Conservation (phyloP, 2,797 vertebrate species). For the Phaenicophaeus curvirostris region DNA sequence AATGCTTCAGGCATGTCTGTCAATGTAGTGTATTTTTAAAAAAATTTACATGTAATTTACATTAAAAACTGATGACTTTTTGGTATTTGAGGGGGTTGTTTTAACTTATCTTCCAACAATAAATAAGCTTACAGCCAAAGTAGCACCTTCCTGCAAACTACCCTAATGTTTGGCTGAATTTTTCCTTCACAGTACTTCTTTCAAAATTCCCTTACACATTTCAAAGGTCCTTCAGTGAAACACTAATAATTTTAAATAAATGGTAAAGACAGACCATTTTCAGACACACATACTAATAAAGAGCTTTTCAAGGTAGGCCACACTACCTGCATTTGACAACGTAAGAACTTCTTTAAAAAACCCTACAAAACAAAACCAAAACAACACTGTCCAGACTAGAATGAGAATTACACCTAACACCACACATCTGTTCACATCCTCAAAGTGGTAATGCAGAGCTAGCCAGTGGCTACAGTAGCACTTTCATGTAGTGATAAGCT, state of each 20-base stretch:
- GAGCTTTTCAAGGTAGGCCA: not conserved
- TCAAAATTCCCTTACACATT: not conserved
- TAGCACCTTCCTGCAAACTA: not conserved
- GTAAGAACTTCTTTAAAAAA: not conserved
- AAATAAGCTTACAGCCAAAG: not conserved
- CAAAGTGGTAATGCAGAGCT: not conserved
- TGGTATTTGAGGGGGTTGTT: not conserved
- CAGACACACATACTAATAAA: not conserved
- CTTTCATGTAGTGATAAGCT: not conserved
- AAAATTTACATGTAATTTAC: not conserved
- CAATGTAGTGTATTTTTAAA: not conserved
- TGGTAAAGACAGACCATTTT: not conserved
- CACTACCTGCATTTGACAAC: not conserved
- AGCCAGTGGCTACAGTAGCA: not conserved
- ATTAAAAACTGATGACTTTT: not conserved
- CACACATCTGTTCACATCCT: not conserved
- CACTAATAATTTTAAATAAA: not conserved
- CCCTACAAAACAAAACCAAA: not conserved
- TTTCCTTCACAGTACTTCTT: not conserved
- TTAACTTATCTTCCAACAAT: not conserved
- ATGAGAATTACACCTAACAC: not conserved
- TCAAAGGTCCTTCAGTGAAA: not conserved
- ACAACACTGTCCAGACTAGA: not conserved
- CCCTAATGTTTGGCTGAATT: not conserved
- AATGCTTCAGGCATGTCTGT: not conserved